phyloP scores from a whole-genome alignment of 2,888 invertebrate species.

The Xiphydria camelus region DNA sequence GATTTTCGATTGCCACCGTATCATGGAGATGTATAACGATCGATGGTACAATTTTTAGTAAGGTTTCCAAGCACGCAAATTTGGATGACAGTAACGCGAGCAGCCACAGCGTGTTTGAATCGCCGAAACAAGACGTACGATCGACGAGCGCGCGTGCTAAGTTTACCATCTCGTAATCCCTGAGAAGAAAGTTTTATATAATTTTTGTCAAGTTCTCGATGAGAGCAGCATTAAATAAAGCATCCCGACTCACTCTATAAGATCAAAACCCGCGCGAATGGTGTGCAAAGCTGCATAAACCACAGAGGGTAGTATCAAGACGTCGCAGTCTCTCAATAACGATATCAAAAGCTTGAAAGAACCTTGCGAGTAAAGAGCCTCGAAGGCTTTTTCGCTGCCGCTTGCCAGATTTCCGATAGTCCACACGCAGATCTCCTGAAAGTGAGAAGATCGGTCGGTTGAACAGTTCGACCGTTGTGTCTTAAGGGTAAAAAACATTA shows the following conservation, averaged over 20 bases:
- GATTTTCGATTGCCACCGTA: slow-evolving; percentile 15
- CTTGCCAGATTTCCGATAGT: slow-evolving; percentile 52
- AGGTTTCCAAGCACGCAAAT: slow-evolving; percentile 22
- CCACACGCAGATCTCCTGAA: slow-evolving; percentile 50
- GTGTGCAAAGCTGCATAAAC: slow-evolving; percentile 46
- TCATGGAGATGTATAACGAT: slow-evolving; percentile 30
- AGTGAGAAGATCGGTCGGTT: slow-evolving; percentile 10
- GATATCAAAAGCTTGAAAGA: slow-evolving; percentile 39
- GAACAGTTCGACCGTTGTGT: background rate
- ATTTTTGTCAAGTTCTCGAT: background rate
- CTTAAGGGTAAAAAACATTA: slow-evolving; percentile 4
- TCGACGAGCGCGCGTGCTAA: slow-evolving; percentile 28
- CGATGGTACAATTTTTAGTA: slow-evolving; percentile 21
- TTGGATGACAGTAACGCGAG: slow-evolving; percentile 46
- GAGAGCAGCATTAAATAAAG: too few species aligned
- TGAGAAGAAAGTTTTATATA: slow-evolving; percentile 23
- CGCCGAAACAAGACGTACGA: slow-evolving; percentile 20
- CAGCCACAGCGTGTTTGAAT: slow-evolving; percentile 41
- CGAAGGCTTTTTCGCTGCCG: slow-evolving; percentile 41
- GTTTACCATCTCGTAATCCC: slow-evolving; percentile 35
- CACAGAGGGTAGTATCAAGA: slow-evolving; percentile 35
- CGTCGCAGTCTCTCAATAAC: slow-evolving; percentile 34
- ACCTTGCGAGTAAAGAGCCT: slow-evolving; percentile 47
- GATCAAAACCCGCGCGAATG: slow-evolving; percentile 31
- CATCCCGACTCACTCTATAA: slow-evolving; percentile 28